Conservation (phyloP, 1,140 invertebrate genomes). For the Dryas iulia region DNA sequence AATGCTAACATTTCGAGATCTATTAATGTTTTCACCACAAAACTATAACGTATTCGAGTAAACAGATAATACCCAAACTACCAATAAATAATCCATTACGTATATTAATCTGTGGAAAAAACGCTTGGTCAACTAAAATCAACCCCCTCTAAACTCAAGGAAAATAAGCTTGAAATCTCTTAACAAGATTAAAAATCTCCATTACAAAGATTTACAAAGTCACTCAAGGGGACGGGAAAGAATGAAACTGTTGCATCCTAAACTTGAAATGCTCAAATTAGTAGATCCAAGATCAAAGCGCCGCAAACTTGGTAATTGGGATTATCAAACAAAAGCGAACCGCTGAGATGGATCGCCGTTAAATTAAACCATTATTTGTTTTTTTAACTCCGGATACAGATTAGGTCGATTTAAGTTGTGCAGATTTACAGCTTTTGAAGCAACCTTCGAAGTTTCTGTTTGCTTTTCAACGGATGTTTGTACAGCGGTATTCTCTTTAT, state of each 20-base stretch:
- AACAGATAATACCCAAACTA: too few relatives aligned
- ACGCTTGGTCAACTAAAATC: too few relatives aligned
- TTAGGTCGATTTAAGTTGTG: conserved; percentile 20
- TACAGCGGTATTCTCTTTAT: too few relatives aligned
- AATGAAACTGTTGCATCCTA: conserved; percentile 21
- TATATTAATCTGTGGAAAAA: too few relatives aligned
- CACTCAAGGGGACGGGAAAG: conserved; percentile 17
- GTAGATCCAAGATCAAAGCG: conserved; percentile 30
- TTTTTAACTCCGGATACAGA: conserved; percentile 12
- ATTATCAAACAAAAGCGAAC: conserved; percentile 39
- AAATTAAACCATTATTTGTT: conserved; percentile 28
- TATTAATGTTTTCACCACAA: too few relatives aligned
- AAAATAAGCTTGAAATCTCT: neutral
- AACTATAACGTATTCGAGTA: too few relatives aligned
- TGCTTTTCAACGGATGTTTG: too few relatives aligned
- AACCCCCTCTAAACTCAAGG: too few relatives aligned
- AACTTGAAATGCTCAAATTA: conserved; percentile 26
- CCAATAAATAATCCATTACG: too few relatives aligned
- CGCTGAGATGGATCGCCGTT: conserved; percentile 23
- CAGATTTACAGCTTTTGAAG: conserved; percentile 4
- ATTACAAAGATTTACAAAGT: conserved; percentile 15
- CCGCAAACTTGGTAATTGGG: conserved; percentile 39
- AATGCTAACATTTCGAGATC: too few relatives aligned
- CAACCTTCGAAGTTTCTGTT: neutral
- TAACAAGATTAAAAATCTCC: conserved; percentile 11